Evolutionary conservation across 2,888 invertebrate genomes (phyloP).

Genomic region (Hemaris fuciformis): DNA sequence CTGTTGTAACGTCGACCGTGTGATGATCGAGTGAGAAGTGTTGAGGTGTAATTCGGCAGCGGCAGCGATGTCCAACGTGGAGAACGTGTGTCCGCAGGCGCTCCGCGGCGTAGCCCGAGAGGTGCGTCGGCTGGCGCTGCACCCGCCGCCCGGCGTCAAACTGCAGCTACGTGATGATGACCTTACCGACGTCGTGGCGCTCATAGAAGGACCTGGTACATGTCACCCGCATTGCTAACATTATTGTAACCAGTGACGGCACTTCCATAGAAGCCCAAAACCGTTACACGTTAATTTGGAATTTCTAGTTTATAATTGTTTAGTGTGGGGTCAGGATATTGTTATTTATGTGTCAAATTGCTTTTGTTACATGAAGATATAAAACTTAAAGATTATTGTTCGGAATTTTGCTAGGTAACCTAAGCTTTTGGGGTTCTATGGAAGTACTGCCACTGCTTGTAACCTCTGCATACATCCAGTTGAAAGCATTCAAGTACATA

Average conservation of each 20-base stretch:
- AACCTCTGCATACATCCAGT: too few relatives aligned
- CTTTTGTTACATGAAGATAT: too few relatives aligned
- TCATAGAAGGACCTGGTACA: slow-evolving; percentile 91
- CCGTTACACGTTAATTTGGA: too few relatives aligned
- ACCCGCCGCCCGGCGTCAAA: slow-evolving; percentile 95
- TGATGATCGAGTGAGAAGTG: slow-evolving; percentile 8
- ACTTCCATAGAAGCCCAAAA: too few relatives aligned
- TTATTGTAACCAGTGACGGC: too few relatives aligned
- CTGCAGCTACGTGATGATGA: slow-evolving; percentile 95
- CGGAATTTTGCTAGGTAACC: too few relatives aligned
- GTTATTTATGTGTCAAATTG: too few relatives aligned
- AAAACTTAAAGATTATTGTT: too few relatives aligned
- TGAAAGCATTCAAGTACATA: neutral
- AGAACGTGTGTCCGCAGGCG: slow-evolving; percentile 96
- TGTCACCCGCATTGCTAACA: neutral
- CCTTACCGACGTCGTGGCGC: slow-evolving; percentile 95
- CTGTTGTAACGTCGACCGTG: slow-evolving; percentile 11
- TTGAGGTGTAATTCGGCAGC: neutral
- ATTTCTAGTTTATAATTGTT: too few relatives aligned
- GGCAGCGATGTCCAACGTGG: slow-evolving; percentile 89
- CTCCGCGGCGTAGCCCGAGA: slow-evolving; percentile 94
- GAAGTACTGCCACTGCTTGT: too few relatives aligned
- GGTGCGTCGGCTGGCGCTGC: slow-evolving; percentile 89
- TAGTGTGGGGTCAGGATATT: too few relatives aligned
- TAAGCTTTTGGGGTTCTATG: too few relatives aligned